These are phyloP conservation scores for Drosophila setifemur DNA, from an alignment of 1,140 invertebrate genomes.

Conservation along the genomic window DNA sequence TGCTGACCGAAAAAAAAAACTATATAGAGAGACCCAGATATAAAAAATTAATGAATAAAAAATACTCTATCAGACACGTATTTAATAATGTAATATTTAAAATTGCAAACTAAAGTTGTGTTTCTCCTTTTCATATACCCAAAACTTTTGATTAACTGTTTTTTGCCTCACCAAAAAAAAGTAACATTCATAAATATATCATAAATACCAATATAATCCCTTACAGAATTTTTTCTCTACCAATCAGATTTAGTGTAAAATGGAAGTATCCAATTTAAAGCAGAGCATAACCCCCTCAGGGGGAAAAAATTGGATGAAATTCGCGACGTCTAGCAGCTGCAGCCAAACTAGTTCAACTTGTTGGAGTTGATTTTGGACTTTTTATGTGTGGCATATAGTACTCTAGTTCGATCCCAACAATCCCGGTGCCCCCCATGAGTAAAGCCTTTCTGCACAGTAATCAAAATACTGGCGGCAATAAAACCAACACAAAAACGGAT, in stretches of 20 bases:
- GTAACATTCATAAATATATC: not conserved
- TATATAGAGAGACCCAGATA: not conserved
- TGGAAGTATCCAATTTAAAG: not conserved
- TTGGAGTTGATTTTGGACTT: constrained; percentile 35
- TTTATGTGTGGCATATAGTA: constrained; percentile 18
- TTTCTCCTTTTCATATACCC: not conserved
- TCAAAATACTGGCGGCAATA: constrained; percentile 71
- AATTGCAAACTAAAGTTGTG: too few relatives aligned
- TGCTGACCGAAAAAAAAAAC: constrained; percentile 35
- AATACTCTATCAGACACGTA: constrained; percentile 15
- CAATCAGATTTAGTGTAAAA: not conserved
- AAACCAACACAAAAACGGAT: constrained; percentile 72
- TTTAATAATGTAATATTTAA: not conserved
- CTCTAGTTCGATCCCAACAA: too few relatives aligned
- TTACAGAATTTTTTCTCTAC: too few relatives aligned
- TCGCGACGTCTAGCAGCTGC: constrained; percentile 55
- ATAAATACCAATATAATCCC: not conserved
- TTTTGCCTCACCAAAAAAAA: not conserved
- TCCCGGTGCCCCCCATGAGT: constrained; percentile 5
- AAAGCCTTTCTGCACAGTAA: constrained; percentile 42
- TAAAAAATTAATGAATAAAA: not conserved
- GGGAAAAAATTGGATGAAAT: constrained; percentile 25
- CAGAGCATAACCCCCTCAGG: constrained; percentile 7
- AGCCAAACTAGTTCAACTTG: constrained; percentile 73
- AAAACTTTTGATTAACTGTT: not conserved